Conservation (phyloP, 1,140 invertebrate species). For the Drosophila pectinifera region DNA sequence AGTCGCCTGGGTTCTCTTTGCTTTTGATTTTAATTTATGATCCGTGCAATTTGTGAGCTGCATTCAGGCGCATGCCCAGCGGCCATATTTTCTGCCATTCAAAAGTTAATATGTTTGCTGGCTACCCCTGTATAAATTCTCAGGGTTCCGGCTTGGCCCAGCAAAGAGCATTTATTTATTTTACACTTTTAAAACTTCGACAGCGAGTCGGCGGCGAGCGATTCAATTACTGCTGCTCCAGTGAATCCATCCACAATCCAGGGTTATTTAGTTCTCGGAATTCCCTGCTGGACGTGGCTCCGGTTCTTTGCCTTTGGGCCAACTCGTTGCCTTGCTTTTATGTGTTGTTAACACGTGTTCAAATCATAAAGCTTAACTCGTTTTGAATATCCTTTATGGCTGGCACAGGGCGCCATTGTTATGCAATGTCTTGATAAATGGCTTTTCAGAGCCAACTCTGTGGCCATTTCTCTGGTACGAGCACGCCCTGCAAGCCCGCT, state of each 20-base stretch:
- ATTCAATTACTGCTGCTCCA: constrained; percentile 37
- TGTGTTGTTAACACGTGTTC: constrained; percentile 73
- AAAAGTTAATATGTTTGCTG: constrained; percentile 48
- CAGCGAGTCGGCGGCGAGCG: not conserved
- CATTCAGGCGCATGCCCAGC: constrained; percentile 40
- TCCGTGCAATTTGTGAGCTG: constrained; percentile 43
- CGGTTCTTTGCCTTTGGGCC: constrained; percentile 10
- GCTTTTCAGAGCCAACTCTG: constrained; percentile 37
- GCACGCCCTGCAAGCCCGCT: not conserved
- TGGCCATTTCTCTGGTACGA: constrained; percentile 1
- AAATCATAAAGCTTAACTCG: constrained; percentile 57
- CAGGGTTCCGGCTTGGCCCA: not conserved
- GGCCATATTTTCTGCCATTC: constrained; percentile 40
- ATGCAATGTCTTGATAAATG: constrained; percentile 73
- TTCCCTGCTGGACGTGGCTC: constrained; percentile 4
- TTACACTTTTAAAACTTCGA: constrained; percentile 2
- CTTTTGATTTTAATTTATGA: constrained; percentile 69
- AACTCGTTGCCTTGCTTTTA: constrained; percentile 31
- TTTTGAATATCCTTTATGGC: constrained; percentile 69
- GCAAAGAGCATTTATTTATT: constrained; percentile 15
- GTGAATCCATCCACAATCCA: constrained; percentile 36
- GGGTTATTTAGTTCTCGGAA: constrained; percentile 20
- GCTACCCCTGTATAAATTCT: constrained; percentile 15
- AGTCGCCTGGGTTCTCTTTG: constrained; percentile 7
- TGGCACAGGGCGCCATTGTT: constrained; percentile 44